Evolutionary conservation across 2,113 vertebrate genomes (phyloP), one percentile per base, ranked within the genome.

Genomic region (Aegypius monachus): DNA sequence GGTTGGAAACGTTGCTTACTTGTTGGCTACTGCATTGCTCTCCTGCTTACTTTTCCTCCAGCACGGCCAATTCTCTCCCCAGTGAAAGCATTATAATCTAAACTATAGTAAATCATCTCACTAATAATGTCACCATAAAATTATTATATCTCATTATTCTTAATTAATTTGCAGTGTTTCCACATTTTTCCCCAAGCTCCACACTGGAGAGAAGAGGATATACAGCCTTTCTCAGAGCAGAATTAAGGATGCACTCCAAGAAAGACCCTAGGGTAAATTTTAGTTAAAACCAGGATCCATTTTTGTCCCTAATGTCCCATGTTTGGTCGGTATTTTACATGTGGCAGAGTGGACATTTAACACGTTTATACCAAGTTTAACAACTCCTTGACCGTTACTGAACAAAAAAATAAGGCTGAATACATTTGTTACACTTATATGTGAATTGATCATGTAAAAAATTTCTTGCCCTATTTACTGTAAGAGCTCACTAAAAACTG

Each of bases 21-120:
- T 92, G 50, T 59, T 96, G 90, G 95, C 86, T 95, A 90, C 86
- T 90, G 77, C 90, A 29, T 79, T 81, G 82, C 63, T 92, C 86
- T 95, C 80, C 88, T 93, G 72, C 94, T 91, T 93, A 71, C 72
- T 95, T 96, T 95, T 95, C 90, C 75, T 92, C 40, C 68, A 92
- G 68, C 75, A 84, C 56, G 9, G 83, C 83, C 72, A 96, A 88
- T 61, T 86, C 65, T n/a, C 96, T 86, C 63, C 55, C 63, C 52
- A 7, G 2, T 71, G 86, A 92, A 95, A 88, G 47, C 31, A 77
- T 79, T 88, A 88, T 43, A 71, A 62, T 40, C 65, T 86, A 80
- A 91, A 92, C 34, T 58, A 81, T 0, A 93, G 47, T 95, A 97
- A 97, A 96, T 96, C 92, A 79, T 67, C 61, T 92, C 73, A 43